These are phyloP conservation scores for Cephus runcator DNA, from an alignment of 2,888 invertebrate species.

Conservation along the genomic window DNA sequence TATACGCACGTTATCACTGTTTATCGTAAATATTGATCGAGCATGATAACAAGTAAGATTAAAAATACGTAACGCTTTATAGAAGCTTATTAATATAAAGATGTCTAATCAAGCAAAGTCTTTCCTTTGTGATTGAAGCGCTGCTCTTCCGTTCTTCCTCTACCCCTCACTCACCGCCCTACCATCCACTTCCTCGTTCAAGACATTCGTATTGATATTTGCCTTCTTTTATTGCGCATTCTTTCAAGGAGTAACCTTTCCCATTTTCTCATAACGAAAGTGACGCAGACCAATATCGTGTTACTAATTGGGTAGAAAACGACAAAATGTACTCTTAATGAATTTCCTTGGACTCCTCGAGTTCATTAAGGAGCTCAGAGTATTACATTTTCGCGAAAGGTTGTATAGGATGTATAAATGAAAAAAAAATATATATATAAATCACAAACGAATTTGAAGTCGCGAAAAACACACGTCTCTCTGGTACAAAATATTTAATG, in stretches of 20 bases:
- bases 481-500: not conserved
- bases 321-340: slow-evolving; percentile 13
- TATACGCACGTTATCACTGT: not conserved
- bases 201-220: slow-evolving; percentile 43
- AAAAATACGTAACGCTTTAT: slow-evolving; percentile 25
- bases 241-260: slow-evolving; percentile 9
- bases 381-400: not conserved
- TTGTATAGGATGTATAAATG: not conserved
- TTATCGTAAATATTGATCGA: slow-evolving; percentile 28
- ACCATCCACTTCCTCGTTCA: not conserved
- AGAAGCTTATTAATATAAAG: slow-evolving; percentile 26
- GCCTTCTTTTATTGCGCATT: slow-evolving; percentile 41
- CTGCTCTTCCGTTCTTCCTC: not conserved
- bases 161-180: not conserved
- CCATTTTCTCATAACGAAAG: not conserved
- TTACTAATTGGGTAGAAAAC: slow-evolving; percentile 27
- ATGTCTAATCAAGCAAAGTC: slow-evolving; percentile 13
- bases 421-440: not conserved
- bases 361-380: not conserved
- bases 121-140: slow-evolving; percentile 10
- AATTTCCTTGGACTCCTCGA: slow-evolving; percentile 5
- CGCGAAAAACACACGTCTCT: not conserved
- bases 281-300: slow-evolving; percentile 25
- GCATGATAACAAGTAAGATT: slow-evolving; percentile 16
- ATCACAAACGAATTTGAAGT: not conserved